Evolutionary conservation across 2,113 vertebrate species (phyloP), one percentile per base, ranked within the genome.

Genomic region (Numenius arquata): DNA sequence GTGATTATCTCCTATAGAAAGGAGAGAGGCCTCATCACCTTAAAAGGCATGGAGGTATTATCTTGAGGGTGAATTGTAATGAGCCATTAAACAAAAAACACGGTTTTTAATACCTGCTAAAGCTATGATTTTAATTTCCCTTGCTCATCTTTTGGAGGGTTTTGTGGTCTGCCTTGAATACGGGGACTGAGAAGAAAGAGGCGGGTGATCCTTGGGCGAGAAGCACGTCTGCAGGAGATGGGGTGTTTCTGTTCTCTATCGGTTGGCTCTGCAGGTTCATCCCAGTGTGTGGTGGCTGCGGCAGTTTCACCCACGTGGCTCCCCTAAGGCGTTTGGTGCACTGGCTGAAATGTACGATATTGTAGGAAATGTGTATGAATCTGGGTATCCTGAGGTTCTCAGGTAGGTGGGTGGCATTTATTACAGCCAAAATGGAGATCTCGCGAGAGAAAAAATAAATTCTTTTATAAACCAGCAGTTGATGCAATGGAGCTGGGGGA

Each of bases 231-330:
- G 80, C 58, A 89, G 91, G 30, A 74, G 70, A 73, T 13, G 52
- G 41, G 25, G 14, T 40, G 53, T 58, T 88, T 27, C 88, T 79
- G 70, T 12, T 90, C 50, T 65, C 79, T 61, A 36, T 85, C 76
- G 25, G 21, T 70, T 86, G 53, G 58, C 81, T 85, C 76, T 72
- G 65, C 58, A 47, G 89, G 91, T 85, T 89, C 89, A 75, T 74
- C 38, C 89, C 89, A 85, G 91, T 29, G 67, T 70, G 11, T 1
- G 22, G 89, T 25, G 66, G 77, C 83, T 82, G 89, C 87, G 41
- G 45, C 19, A 96, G 95, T 96, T 96, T 96, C 94, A 94, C 77
- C 95, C 96, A 93, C 87, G 2, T 5, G 68, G 40, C 25, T 91
- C 32, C 91, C 96, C 89, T 63, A 8, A 38, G 89, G 91, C 50